Conservation (phyloP, 35 echinoderm and acorn worm genomes). For the Chiridota heheva region DNA sequence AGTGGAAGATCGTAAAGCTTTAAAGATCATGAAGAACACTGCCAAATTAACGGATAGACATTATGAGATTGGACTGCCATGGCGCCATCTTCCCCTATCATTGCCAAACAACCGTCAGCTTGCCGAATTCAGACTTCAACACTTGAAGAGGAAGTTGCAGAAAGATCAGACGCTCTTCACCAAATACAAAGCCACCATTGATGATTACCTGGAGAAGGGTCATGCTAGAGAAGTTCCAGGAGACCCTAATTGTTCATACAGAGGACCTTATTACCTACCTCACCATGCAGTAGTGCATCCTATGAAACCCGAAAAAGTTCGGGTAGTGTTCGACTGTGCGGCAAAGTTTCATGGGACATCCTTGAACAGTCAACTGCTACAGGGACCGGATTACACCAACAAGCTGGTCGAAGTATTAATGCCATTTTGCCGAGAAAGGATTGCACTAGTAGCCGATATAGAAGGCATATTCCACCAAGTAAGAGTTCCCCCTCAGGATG, state of each 20-base stretch:
- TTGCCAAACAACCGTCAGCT: slow-evolving; percentile 49
- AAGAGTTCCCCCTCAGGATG: slow-evolving; percentile 13
- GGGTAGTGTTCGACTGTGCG: slow-evolving; percentile 28
- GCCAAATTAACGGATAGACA: slow-evolving; percentile 47
- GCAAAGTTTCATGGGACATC: slow-evolving; percentile 23
- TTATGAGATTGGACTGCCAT: slow-evolving; percentile 59
- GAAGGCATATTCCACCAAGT: slow-evolving; percentile 70
- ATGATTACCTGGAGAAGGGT: slow-evolving; percentile 40
- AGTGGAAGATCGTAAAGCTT: slow-evolving; percentile 53
- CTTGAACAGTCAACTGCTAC: slow-evolving; percentile 29
- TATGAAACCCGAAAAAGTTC: slow-evolving; percentile 32
- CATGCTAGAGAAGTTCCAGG: slow-evolving; percentile 21
- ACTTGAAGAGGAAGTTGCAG: slow-evolving; percentile 40
- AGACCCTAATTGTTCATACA: neutral
- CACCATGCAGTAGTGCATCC: slow-evolving; percentile 31
- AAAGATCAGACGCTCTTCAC: slow-evolving; percentile 38
- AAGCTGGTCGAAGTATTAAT: slow-evolving; percentile 56
- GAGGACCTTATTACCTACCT: slow-evolving; percentile 22
- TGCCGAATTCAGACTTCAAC: slow-evolving; percentile 14
- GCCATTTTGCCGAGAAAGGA: slow-evolving; percentile 51
- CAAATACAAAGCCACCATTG: slow-evolving; percentile 48
- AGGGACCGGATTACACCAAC: slow-evolving; percentile 41
- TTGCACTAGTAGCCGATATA: slow-evolving; percentile 48
- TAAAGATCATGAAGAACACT: slow-evolving; percentile 36
- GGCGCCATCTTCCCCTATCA: slow-evolving; percentile 15